Percentiles rank a stretch among this genome's conserved stretches.
phyloP scores from a whole-genome alignment of 2,888 invertebrate species.

The Phalera bucephala region DNA sequence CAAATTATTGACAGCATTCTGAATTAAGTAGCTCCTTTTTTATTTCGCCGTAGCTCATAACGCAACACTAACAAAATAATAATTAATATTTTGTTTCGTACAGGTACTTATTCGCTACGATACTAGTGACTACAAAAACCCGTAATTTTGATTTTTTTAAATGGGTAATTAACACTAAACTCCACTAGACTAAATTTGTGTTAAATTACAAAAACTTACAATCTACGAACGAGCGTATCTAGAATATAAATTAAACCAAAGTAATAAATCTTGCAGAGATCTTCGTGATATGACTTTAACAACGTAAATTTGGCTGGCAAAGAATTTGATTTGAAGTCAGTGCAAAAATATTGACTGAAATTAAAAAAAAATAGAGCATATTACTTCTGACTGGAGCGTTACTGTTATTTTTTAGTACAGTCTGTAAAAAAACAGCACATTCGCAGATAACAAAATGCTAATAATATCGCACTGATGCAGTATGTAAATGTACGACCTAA shows the following conservation, averaged over 20 bases:
- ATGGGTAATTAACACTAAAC: constrained; percentile 10
- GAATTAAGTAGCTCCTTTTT: neutral
- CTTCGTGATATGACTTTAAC: constrained; percentile 23
- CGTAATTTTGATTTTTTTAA: constrained; percentile 27
- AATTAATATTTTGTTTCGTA: neutral
- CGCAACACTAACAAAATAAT: neutral
- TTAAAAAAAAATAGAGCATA: no score
- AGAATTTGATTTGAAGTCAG: constrained; percentile 7
- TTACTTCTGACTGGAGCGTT: no score
- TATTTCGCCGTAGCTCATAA: neutral
- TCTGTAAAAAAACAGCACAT: no score
- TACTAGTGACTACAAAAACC: constrained; percentile 25
- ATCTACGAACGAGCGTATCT: constrained; percentile 1
- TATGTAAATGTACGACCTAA: no score
- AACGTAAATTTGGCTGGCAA: constrained; percentile 10
- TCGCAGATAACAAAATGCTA: no score
- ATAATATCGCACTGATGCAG: no score
- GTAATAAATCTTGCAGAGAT: constrained; percentile 29
- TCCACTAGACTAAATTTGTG: no score
- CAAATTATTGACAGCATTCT: no score
- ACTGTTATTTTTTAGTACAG: no score
- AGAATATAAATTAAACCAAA: constrained; percentile 14
- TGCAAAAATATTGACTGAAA: no score
- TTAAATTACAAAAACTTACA: constrained; percentile 10
- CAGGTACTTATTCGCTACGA: constrained; percentile 2